Conservation (phyloP, 2,888 invertebrate species). For the Agrypnus murinus region DNA sequence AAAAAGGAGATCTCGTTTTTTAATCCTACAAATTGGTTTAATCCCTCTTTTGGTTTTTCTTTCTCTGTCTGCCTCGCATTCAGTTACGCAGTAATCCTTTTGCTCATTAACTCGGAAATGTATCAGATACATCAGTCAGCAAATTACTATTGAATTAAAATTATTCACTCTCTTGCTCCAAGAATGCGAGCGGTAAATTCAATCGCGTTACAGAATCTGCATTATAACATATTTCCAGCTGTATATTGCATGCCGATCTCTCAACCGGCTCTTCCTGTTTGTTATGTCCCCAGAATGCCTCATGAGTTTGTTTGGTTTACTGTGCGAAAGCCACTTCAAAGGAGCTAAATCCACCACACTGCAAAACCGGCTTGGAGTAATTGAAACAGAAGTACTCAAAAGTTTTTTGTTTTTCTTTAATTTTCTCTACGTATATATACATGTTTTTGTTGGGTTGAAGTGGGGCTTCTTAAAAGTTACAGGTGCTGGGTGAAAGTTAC, state of each 20-base stretch:
- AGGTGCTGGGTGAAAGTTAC: too few relatives aligned
- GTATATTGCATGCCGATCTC: background rate
- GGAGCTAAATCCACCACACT: slow-evolving; percentile 37
- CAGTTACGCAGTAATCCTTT: slow-evolving; percentile 18
- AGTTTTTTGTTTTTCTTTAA: background rate
- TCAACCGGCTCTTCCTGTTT: slow-evolving; percentile 15
- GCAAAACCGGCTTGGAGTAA: slow-evolving; percentile 35
- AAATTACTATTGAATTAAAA: slow-evolving; percentile 47
- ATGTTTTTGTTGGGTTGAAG: too few relatives aligned
- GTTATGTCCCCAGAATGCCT: slow-evolving; percentile 19
- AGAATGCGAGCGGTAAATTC: slow-evolving; percentile 37
- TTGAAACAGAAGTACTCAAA: slow-evolving; percentile 31
- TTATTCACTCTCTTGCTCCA: slow-evolving; percentile 38
- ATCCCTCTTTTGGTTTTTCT: too few relatives aligned
- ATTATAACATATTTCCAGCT: slow-evolving; percentile 21
- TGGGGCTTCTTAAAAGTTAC: too few relatives aligned
- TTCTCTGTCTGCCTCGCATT: too few relatives aligned
- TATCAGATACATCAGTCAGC: slow-evolving; percentile 35
- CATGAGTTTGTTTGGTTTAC: slow-evolving; percentile 42
- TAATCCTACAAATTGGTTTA: slow-evolving; percentile 7
- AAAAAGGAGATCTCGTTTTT: background rate
- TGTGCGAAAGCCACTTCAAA: slow-evolving; percentile 41
- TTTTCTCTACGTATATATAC: too few relatives aligned
- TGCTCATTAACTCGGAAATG: slow-evolving; percentile 23
- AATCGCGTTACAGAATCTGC: slow-evolving; percentile 26